Evolutionary conservation across 2,888 invertebrate species (phyloP), one percentile per base, ranked within the genome.

Genomic region (Nebria salina): DNA sequence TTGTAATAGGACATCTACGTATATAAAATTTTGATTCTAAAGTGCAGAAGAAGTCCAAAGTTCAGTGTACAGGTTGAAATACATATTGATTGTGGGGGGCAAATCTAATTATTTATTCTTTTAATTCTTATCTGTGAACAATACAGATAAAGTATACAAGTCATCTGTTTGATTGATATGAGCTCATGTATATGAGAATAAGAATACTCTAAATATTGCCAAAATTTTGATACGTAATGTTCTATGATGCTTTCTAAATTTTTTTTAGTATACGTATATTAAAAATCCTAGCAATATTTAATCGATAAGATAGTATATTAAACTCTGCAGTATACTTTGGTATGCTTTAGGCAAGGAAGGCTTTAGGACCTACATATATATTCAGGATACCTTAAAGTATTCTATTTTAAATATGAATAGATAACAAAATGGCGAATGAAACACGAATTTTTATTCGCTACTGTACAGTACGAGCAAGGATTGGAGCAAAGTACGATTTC

Each of bases 21-120:
- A 34, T 34, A 34, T 34, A 34, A 34, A 34, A 34, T 79, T 42
- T 34, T 20, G 79, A 79, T 79, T 74, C 80, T 80, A 80, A 79
- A 75, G 77, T 81, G 54, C 79, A 80, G 77, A 20, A 64, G 43
- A 25, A 73, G 43, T 26, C 72, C 72, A 74, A 80, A 83, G 83
- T 83, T 75, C 83, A 83, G 83, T 82, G 83, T 83, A 54, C 83
- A 78, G 15, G 54, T 64, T 72, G 41, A 34, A 34, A 34, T 34
- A 34, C 34, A 54, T 54, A 11, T 54, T 54, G 4, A 54, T 54
- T 54, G 54, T 54, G 13, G 7, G 54, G 13, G 54, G 54, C 54
- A 54, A 54, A 54, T 2, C 13, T 54, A 11, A 54, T 54, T 11
- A 6, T 54, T 54, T 3, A 54, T 54, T 54, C 8, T 4, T 34